phyloP scores from a whole-genome alignment of 2,888 invertebrate genomes.

The Mycogona germanica region DNA sequence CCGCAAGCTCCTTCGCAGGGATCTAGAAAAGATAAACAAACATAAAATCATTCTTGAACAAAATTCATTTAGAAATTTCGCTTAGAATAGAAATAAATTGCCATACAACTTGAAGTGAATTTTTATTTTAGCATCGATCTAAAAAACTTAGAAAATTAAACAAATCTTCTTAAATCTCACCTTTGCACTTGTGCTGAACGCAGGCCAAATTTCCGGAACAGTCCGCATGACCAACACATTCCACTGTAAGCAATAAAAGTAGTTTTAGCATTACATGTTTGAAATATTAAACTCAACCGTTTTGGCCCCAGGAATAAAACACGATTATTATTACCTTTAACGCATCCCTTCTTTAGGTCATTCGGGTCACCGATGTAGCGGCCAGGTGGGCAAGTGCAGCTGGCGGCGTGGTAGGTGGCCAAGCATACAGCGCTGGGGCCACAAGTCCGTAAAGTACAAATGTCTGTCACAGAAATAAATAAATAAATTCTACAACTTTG shows the following conservation, averaged over 20 bases:
- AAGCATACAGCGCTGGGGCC: constrained; percentile 79
- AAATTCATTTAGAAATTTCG: background rate
- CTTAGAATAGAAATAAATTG: background rate
- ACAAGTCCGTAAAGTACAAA: constrained; percentile 59
- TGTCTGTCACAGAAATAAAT: constrained; percentile 9
- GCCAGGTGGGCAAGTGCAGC: constrained; percentile 81
- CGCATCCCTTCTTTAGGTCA: constrained; percentile 40
- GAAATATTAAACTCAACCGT: background rate
- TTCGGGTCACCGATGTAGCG: constrained; percentile 75
- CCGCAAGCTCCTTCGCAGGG: constrained; percentile 60
- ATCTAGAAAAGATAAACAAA: constrained; percentile 13
- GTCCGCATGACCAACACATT: constrained; percentile 18
- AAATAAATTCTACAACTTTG: background rate
- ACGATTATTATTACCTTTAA: constrained; percentile 20
- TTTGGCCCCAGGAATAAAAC: background rate
- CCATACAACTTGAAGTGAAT: background rate
- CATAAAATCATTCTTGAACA: background rate
- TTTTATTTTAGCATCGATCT: background rate
- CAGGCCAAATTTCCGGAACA: constrained; percentile 39
- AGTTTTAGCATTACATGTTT: background rate
- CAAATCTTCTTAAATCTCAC: constrained; percentile 13
- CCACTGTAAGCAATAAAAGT: background rate
- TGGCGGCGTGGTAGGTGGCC: constrained; percentile 76
- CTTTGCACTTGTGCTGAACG: constrained; percentile 71
- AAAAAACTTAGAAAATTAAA: background rate